phyloP scores from a whole-genome alignment of 2,113 vertebrate genomes.

The Circaetus cinerascens region DNA sequence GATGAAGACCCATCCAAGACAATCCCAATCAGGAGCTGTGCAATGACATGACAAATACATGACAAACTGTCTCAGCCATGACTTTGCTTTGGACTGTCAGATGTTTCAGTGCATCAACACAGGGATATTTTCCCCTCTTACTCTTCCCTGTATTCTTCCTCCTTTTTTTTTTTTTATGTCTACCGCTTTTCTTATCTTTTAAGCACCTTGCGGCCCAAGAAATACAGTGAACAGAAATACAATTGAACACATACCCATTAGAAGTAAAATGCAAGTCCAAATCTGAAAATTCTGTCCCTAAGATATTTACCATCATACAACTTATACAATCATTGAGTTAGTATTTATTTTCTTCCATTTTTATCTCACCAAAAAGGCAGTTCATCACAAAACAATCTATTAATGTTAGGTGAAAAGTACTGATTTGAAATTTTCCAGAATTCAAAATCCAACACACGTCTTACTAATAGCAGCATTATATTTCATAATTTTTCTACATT shows the following conservation, averaged over 20 bases:
- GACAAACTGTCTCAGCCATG: not conserved
- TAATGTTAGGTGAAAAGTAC: not conserved
- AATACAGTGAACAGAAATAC: not conserved
- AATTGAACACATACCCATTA: not conserved
- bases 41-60: fast-evolving
- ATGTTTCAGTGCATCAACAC: not conserved
- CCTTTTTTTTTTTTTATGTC: not conserved
- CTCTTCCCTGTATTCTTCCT: not conserved
- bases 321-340: not conserved
- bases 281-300: not conserved
- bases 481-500: not conserved
- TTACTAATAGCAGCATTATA: not conserved
- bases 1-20: not conserved
- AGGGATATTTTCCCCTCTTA: not conserved
- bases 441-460: not conserved
- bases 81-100: not conserved
- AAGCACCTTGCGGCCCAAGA: not conserved
- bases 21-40: not conserved
- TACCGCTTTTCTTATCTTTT: not conserved
- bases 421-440: not conserved
- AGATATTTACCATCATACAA: not conserved
- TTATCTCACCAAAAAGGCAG: not conserved
- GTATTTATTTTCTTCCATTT: not conserved
- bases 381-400: not conserved
- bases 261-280: not conserved